Conservation (phyloP, 1,140 invertebrate genomes). For the Plectrocnemia conspersa region DNA sequence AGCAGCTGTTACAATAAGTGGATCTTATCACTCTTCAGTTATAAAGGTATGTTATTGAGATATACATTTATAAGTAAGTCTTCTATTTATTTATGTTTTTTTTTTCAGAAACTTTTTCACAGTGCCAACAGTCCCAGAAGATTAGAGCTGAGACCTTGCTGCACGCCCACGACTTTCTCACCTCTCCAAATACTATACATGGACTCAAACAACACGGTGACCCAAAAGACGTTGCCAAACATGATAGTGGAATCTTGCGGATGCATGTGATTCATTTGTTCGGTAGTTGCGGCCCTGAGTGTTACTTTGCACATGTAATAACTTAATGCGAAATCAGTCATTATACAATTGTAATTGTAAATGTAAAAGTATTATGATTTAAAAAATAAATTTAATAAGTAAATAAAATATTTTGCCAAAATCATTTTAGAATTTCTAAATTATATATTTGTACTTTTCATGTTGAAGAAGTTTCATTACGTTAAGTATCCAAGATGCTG, state of each 20-base stretch:
- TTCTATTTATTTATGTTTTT: conserved; percentile 27
- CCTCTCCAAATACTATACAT: conserved; percentile 69
- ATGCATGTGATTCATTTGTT: conserved; percentile 70
- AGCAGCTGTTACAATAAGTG: conserved; percentile 60
- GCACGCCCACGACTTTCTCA: conserved; percentile 70
- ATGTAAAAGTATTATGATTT: no score
- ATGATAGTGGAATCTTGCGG: conserved; percentile 81
- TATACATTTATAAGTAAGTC: conserved; percentile 11
- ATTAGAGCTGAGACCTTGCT: conserved; percentile 67
- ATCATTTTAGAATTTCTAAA: no score
- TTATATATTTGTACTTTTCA: no score
- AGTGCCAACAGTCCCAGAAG: conserved; percentile 40
- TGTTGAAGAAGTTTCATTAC: no score
- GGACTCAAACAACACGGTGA: conserved; percentile 68
- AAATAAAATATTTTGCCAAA: no score
- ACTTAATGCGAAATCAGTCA: no score
- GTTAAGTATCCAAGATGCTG: no score
- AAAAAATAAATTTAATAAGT: no score
- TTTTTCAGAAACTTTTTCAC: conserved; percentile 60
- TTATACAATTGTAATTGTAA: no score
- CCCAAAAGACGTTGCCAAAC: conserved; percentile 71
- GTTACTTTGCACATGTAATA: no score
- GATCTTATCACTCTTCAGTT: conserved; percentile 64
- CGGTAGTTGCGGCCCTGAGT: no score
- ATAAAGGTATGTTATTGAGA: conserved; percentile 58